Evolutionary conservation across 2,113 vertebrate species (phyloP), one percentile per base, ranked within the genome.

Genomic region (Xyrauchen texanus): DNA sequence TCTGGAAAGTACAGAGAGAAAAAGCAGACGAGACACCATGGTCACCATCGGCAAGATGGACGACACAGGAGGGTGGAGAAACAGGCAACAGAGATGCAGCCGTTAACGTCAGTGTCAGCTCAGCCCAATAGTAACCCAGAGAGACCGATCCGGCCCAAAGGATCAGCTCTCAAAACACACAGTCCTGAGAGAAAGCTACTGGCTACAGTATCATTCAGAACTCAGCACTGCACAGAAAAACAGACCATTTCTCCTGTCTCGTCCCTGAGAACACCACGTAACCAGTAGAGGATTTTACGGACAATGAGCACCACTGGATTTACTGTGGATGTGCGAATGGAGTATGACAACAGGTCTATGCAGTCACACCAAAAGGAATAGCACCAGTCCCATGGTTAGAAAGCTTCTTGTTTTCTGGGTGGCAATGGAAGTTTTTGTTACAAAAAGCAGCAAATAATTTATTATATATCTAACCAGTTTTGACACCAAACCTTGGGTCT

Each of bases 211-310:
- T 53, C 82, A 70, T 81, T 65, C 66, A 76, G 16, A 52, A 65
- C 75, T 21, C 74, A 81, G 21, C 76, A 21, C 7, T 53, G 68
- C n/a, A 55, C 71, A n/a, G 80, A 82, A 61, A 81, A 68, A 76
- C 81, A 76, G 7, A 44, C 61, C 2, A 16, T 21, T 57, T 69
- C 52, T 57, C 66, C 68, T 5, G 15, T 69, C 16, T 79, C 66
- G 0, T 61, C 71, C 1, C 67, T 64, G 47, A 72, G 8, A 68
- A 78, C 16, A 53, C 10, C 64, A 67, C 12, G 6, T 60, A 66
- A 68, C 51, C 74, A 76, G 12, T 76, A 76, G 74, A 76, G 47
- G 16, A 74, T 51, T 34, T 51, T 11, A 45, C 44, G 21, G 11
- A 75, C 3, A 15, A 13, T 72, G n/a, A 61, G 47, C 16, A 13